phyloP scores from a whole-genome alignment of 2,888 invertebrate genomes.

The Erebia aethiops region DNA sequence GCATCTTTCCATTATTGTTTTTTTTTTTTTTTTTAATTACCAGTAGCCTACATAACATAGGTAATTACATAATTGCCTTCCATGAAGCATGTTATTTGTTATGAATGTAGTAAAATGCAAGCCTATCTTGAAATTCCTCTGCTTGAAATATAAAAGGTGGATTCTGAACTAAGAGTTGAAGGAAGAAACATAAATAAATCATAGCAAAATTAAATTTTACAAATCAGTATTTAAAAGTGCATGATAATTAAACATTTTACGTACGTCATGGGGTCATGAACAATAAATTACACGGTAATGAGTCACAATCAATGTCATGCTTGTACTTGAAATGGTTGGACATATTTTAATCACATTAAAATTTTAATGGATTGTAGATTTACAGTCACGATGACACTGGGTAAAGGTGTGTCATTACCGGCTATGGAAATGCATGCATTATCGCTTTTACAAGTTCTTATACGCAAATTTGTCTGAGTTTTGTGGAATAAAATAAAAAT shows the following conservation, averaged over 20 bases:
- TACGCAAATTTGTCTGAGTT: too few species aligned
- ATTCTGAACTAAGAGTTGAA: too few species aligned
- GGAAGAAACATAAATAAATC: too few species aligned
- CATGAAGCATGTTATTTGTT: too few species aligned
- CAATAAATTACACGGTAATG: slow-evolving; percentile 31
- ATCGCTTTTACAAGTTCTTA: not conserved
- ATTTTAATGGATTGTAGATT: slow-evolving; percentile 30
- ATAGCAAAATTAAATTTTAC: not conserved
- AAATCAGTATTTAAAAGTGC: not conserved
- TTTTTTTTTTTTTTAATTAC: too few species aligned
- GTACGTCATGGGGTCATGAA: not conserved
- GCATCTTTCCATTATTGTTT: too few species aligned
- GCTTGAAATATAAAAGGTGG: too few species aligned
- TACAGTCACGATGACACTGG: slow-evolving; percentile 19
- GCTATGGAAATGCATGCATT: not conserved
- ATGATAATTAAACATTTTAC: not conserved
- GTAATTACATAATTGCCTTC: too few species aligned
- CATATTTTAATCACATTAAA: slow-evolving; percentile 39
- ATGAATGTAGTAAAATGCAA: too few species aligned
- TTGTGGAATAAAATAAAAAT: too few species aligned
- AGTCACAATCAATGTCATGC: slow-evolving; percentile 46
- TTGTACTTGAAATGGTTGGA: slow-evolving; percentile 42
- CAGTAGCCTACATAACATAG: too few species aligned
- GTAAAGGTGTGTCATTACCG: not conserved
- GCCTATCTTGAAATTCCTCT: too few species aligned